phyloP scores from a whole-genome alignment of 64 coral and sea anemone species.

The Acropora yongei region DNA sequence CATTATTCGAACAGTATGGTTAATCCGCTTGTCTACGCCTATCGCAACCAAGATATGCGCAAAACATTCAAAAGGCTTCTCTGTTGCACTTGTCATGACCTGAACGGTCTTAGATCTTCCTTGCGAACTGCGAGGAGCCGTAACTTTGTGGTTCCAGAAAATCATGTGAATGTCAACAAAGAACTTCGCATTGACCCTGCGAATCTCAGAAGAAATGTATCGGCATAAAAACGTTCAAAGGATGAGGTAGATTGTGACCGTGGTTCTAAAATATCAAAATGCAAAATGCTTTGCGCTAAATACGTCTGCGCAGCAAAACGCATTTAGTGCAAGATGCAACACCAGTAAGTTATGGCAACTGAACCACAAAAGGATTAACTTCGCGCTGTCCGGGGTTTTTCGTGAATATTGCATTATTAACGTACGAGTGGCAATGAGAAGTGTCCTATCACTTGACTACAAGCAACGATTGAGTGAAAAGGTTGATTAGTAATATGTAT shows the following conservation, averaged over 20 bases:
- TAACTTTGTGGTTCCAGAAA: background rate
- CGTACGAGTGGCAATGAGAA: too few relatives aligned
- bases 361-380: too few relatives aligned
- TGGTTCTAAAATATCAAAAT: too few relatives aligned
- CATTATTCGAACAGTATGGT: constrained; percentile 92
- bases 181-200: background rate
- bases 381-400: too few relatives aligned
- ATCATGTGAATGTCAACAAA: background rate
- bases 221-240: background rate
- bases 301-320: too few relatives aligned
- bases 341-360: too few relatives aligned
- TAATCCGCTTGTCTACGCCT: constrained; percentile 82
- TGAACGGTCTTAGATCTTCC: background rate
- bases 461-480: too few relatives aligned
- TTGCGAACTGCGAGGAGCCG: background rate
- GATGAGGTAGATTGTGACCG: background rate
- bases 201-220: background rate
- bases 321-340: too few relatives aligned
- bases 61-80: constrained; percentile 65
- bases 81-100: background rate
- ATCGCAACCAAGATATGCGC: constrained; percentile 83
- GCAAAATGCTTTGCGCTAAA: too few relatives aligned
- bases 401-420: too few relatives aligned
- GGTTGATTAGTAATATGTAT: too few relatives aligned
- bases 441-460: too few relatives aligned